These are phyloP conservation scores for Hermodice carunculata DNA, from an alignment of 2,888 invertebrate genomes.

Conservation along the genomic window DNA sequence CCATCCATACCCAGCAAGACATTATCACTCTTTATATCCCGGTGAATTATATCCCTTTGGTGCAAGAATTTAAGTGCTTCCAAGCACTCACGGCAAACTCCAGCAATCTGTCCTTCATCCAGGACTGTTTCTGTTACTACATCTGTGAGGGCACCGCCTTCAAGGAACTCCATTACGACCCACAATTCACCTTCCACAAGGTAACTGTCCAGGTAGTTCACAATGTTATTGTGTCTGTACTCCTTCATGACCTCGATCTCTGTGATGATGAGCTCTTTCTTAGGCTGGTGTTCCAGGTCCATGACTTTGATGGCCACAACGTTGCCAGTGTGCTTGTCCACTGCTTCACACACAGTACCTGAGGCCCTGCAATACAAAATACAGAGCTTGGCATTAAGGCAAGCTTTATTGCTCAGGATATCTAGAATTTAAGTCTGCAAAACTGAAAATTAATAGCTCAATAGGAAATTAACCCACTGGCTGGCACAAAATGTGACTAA, in stretches of 20 bases:
- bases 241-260: conserved; percentile 48
- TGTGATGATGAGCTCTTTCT: conserved; percentile 74
- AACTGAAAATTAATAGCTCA: too few relatives aligned
- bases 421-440: too few relatives aligned
- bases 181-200: conserved; percentile 92
- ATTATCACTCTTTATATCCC: conserved; percentile 92
- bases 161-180: conserved; percentile 95
- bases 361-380: conserved; percentile 76
- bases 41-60: conserved; percentile 78
- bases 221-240: conserved; percentile 91
- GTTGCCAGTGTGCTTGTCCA: conserved; percentile 72
- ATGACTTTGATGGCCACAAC: conserved; percentile 95
- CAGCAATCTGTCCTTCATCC: conserved; percentile 97
- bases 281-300: conserved; percentile 92
- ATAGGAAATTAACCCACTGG: too few relatives aligned
- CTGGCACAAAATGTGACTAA: too few relatives aligned
- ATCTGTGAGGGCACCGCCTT: conserved; percentile 92
- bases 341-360: conserved; percentile 91
- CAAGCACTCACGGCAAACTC: conserved; percentile 90
- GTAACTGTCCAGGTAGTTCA: conserved; percentile 95
- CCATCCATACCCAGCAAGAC: conserved; percentile 94
- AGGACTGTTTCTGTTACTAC: conserved; percentile 97
- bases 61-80: conserved; percentile 91
- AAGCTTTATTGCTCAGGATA: too few relatives aligned
- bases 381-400: not conserved